Base-by-base conservation (phyloP, 1,140 invertebrate species). In the Drosophila subobscura region DNA sequence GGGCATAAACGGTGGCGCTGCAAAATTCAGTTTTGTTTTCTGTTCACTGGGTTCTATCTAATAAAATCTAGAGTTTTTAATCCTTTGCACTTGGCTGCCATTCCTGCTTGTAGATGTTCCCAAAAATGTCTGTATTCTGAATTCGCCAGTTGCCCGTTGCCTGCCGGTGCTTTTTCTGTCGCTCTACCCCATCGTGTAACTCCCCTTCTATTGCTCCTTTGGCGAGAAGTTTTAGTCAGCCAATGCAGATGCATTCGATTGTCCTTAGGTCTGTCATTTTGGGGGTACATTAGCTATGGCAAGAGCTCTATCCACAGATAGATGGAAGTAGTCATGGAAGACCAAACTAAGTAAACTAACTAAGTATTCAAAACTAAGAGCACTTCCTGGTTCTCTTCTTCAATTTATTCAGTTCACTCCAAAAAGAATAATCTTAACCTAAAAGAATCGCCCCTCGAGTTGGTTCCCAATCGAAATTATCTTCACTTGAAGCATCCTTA, bases 41-140 rank as follows among this genome's bases (percentile, higher is more conserved):
- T 84, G 77, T 56, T 84, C 80, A 84, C 80, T 81, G 77, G 70
- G 52, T 61, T 81, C 75, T 77, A 86, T 85, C 83, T 88, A 81
- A 88, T 88, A 88, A 86, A 79, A 88, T 86, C 78, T 88, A 49
- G 67, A 88, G 78, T 88, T 83, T 83, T 88, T 88, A 86, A 86
- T 88, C 83, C 78, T 52, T 88, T 75, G 83, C 83, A 88, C 78
- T 88, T 65, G 70, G 51, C 64, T 81, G 77, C 60, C 75, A 55
- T 84, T 76, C 46, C 45, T 77, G 12, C 33, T 37, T 2, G 25
- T 37, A 50, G 70, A 64, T 54, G 37, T 37, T 73, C 41, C 53
- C 2, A 8, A 3, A 20, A 68, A 55, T 41, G 46, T 72, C 41
- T 60, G 72, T 60, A 65, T 59, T 33, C 44, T 41, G 49, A 55